A percentile compares a stretch with the other conserved stretches of the same genome.
These are phyloP conservation scores for Unio delphinus DNA, from an alignment of 2,888 invertebrate species.

Conservation along the genomic window DNA sequence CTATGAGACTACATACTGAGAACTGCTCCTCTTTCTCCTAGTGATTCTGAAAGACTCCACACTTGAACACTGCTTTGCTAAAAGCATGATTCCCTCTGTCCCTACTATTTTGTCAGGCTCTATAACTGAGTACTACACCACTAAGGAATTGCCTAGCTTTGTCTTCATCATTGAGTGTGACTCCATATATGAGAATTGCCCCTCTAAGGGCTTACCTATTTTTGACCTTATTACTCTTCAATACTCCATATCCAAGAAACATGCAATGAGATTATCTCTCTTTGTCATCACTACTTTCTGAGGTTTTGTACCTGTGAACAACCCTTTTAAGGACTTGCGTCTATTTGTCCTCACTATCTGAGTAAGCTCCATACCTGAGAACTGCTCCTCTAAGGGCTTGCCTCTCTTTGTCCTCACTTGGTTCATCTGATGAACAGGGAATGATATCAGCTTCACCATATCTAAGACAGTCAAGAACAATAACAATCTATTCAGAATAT, in stretches of 20 bases:
- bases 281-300: no score
- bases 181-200: no score
- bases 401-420: conserved; percentile 58
- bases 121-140: conserved; percentile 61
- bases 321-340: conserved; percentile 40
- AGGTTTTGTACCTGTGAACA: no score
- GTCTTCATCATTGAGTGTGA: conserved; percentile 14
- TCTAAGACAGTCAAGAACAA: conserved; percentile 49
- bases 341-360: conserved; percentile 52
- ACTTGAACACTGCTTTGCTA: conserved; percentile 64
- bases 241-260: no score
- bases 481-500: conserved; percentile 1
- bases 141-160: conserved; percentile 61
- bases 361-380: conserved; percentile 44
- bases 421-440: conserved; percentile 69
- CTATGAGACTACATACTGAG: conserved; percentile 36
- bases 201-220: no score
- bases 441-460: conserved; percentile 78
- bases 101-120: conserved; percentile 22
- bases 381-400: conserved; percentile 65
- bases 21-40: conserved; percentile 64
- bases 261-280: no score
- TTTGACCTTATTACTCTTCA: no score
- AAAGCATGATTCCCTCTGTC: conserved; percentile 62
- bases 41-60: not conserved